Percentiles rank a stretch among this genome's conserved stretches.
phyloP scores from a whole-genome alignment of 2,113 vertebrate genomes.

The Micronycteris hirsuta region DNA sequence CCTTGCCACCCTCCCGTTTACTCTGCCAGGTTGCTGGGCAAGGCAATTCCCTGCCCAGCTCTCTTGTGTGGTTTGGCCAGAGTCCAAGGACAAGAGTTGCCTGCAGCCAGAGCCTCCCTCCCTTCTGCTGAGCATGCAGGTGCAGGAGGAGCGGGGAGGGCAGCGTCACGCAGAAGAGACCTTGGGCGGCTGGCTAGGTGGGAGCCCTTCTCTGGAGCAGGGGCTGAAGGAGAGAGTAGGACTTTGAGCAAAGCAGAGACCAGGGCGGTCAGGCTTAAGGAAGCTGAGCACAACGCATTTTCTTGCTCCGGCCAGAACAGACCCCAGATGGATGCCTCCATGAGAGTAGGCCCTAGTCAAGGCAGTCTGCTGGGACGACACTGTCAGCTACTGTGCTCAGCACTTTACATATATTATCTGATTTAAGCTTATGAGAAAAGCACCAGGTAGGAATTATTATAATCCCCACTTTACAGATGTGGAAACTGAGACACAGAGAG shows the following conservation, averaged over 20 bases:
- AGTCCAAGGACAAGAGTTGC: slow-evolving; percentile 63
- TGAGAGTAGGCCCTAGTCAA: neutral
- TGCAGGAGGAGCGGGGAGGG: slow-evolving; percentile 31
- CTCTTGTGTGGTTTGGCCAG: slow-evolving; percentile 71
- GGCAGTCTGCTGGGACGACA: neutral
- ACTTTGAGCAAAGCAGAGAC: slow-evolving; percentile 28
- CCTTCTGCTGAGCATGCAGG: slow-evolving; percentile 55
- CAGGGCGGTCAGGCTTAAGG: neutral
- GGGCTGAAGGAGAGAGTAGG: neutral
- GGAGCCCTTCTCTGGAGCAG: slow-evolving; percentile 40
- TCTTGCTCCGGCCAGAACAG: neutral
- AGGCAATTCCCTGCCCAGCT: slow-evolving; percentile 51
- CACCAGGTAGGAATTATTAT: neutral
- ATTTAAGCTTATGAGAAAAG: neutral
- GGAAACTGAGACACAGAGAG: neutral
- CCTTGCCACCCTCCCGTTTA: neutral
- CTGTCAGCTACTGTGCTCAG: neutral
- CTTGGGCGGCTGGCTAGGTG: neutral
- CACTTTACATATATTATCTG: neutral
- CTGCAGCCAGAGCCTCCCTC: slow-evolving; percentile 41
- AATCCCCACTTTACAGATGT: neutral
- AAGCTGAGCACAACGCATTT: neutral
- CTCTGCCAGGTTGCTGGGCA: slow-evolving; percentile 14
- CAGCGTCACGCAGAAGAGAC: neutral
- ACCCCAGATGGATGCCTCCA: neutral